These are phyloP conservation scores for Eudyptes chrysolophus DNA, from an alignment of 2,113 vertebrate species.

Conservation along the genomic window DNA sequence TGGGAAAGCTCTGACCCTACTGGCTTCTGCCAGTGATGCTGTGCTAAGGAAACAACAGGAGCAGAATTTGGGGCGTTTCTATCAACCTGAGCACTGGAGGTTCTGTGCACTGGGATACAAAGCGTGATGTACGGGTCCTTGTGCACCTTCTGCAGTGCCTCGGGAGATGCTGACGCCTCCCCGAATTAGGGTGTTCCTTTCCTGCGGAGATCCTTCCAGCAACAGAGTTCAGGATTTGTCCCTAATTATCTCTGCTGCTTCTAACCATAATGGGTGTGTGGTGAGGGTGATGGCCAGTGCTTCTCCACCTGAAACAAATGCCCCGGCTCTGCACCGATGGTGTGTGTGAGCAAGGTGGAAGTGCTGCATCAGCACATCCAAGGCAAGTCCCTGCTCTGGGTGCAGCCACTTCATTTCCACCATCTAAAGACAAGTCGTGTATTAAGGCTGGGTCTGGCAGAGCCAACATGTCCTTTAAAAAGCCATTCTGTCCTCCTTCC, in stretches of 20 bases:
- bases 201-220: not conserved
- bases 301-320: not conserved
- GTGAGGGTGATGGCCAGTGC: not conserved
- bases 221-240: not conserved
- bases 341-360: not conserved
- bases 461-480: not conserved
- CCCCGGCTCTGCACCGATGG: fast-evolving
- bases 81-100: not conserved
- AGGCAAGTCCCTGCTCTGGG: not conserved
- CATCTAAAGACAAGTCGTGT: not conserved
- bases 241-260: not conserved
- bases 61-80: not conserved
- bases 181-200: fast-evolving
- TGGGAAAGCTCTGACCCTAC: fast-evolving
- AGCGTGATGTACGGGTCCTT: fast-evolving
- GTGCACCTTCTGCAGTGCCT: not conserved
- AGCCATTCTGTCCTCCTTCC: not conserved
- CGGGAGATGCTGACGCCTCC: fast-evolving
- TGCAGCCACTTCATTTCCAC: not conserved
- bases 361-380: not conserved
- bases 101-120: not conserved
- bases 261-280: not conserved
- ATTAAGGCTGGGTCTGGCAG: not conserved
- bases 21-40: not conserved
- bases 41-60: not conserved